Evolutionary conservation across 2,888 invertebrate genomes (phyloP).

Genomic region (Hydroisotoma schaefferi): DNA sequence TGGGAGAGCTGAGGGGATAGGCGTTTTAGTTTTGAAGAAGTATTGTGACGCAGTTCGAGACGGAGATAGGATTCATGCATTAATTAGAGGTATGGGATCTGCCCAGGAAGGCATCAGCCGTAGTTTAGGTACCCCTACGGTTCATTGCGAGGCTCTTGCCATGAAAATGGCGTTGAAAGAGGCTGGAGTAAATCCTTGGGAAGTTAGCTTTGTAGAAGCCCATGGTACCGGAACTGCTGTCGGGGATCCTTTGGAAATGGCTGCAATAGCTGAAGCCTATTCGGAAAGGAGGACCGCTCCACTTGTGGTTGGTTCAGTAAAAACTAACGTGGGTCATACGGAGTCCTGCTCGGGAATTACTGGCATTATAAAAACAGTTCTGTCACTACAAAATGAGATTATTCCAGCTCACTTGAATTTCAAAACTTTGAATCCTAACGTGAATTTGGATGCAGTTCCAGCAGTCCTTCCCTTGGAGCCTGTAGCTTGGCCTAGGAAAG

Average conservation of each 20-base stretch:
- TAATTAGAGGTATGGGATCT: slow-evolving; percentile 20
- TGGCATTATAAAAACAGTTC: slow-evolving; percentile 3
- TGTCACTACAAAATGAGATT: not conserved
- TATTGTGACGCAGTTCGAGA: slow-evolving; percentile 19
- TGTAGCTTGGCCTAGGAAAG: not conserved
- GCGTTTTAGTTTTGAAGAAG: slow-evolving; percentile 22
- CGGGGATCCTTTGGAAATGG: slow-evolving; percentile 26
- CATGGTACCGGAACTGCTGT: slow-evolving; percentile 28
- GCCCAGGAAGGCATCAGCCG: slow-evolving; percentile 21
- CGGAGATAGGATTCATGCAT: slow-evolving; percentile 18
- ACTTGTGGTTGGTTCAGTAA: not conserved
- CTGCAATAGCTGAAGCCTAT: slow-evolving; percentile 16
- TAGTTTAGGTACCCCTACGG: slow-evolving; percentile 23
- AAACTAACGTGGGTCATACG: slow-evolving; percentile 2
- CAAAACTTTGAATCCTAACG: not conserved
- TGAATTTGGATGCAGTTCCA: not conserved
- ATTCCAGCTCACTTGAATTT: slow-evolving; percentile 1
- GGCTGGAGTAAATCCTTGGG: slow-evolving; percentile 71
- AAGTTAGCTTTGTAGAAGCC: slow-evolving; percentile 64
- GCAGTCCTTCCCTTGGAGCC: not conserved
- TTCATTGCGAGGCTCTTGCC: slow-evolving; percentile 13
- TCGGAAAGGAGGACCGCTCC: not conserved
- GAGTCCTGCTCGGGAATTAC: slow-evolving; percentile 7
- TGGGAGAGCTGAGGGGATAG: slow-evolving; percentile 17
- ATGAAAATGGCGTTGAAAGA: slow-evolving; percentile 51